Conservation (phyloP, 2,113 vertebrate genomes). For the Catharus fuscescens region DNA sequence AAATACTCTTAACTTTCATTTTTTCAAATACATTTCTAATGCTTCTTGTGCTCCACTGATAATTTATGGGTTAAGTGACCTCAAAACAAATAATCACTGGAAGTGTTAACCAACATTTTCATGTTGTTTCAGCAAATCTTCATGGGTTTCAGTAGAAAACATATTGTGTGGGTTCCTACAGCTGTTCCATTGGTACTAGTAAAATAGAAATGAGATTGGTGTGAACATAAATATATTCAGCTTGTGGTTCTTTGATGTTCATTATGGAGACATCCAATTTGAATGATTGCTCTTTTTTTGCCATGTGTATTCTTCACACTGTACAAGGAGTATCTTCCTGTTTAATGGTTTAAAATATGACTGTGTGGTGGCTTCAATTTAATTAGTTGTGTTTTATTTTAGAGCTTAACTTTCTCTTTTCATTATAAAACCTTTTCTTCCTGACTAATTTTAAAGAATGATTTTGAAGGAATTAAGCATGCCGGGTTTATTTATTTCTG, state of each 20-base stretch:
- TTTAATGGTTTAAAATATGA: neutral
- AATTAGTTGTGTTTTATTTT: neutral
- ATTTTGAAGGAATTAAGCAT: neutral
- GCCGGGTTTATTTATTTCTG: neutral
- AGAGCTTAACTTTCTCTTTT: neutral
- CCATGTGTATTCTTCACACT: neutral
- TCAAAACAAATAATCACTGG: neutral
- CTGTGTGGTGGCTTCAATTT: neutral
- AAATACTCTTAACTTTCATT: neutral
- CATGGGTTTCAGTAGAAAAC: neutral
- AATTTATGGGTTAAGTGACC: neutral
- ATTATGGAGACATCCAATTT: neutral
- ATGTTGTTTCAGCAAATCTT: neutral
- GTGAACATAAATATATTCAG: neutral
- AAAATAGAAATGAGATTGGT: neutral
- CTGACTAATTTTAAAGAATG: neutral
- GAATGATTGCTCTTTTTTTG: neutral
- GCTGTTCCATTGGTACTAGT: neutral
- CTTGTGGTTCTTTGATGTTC: neutral
- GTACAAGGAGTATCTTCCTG: neutral
- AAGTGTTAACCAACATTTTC: neutral
- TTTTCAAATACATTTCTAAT: neutral
- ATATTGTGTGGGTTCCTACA: neutral
- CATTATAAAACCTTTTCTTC: neutral
- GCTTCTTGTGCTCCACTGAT: neutral